Evolutionary conservation across 92 coral and sea anemone species (phyloP), one percentile per base, ranked within the genome.

Genomic region (Porites lobata): DNA sequence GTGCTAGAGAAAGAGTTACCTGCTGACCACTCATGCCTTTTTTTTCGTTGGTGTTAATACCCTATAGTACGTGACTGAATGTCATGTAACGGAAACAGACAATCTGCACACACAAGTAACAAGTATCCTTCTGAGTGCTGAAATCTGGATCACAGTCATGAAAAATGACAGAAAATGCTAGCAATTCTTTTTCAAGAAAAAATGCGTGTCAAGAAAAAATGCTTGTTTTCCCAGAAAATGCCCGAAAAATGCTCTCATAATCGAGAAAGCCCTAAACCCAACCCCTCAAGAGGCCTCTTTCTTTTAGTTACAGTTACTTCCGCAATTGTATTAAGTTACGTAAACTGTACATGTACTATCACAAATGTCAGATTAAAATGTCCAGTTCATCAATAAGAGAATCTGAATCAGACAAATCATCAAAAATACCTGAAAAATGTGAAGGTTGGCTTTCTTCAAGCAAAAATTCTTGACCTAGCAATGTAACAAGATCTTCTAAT

Each of bases 151-250:
- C 75, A 69, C 75, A 69, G 75, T 69, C 75, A 74, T 50, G 78
- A 74, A 74, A 74, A 74, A 74, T 74, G 78, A 74, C 78, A 74
- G 78, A 74, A 74, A 74, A 74, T 74, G 52, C 78, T 74, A 74
- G 78, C 78, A 74, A 74, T 74, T 74, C 62, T 74, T 74, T 74
- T 74, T 74, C 19, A 74, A 43, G 61, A 74, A 74, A 74, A 74
- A 74, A 74, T 1, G n/a, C n/a, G n/a, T n/a, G n/a, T n/a, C n/a
- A n/a, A n/a, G n/a, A 74, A 74, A 74, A 74, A 68, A 29, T 68
- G 72, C 72, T 68, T 38, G 72, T 68, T 68, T 68, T 68, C 72
- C 72, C 26, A 68, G 8, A 68, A 68, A 53, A 53, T 53, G 57
- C 57, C 9, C 9, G 11, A 53, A 54, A 54, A 54, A 54, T 54